Evolutionary conservation across 2,888 invertebrate genomes (phyloP), one percentile per base, ranked within the genome.

Genomic region (Rhogogaster chlorosoma): DNA sequence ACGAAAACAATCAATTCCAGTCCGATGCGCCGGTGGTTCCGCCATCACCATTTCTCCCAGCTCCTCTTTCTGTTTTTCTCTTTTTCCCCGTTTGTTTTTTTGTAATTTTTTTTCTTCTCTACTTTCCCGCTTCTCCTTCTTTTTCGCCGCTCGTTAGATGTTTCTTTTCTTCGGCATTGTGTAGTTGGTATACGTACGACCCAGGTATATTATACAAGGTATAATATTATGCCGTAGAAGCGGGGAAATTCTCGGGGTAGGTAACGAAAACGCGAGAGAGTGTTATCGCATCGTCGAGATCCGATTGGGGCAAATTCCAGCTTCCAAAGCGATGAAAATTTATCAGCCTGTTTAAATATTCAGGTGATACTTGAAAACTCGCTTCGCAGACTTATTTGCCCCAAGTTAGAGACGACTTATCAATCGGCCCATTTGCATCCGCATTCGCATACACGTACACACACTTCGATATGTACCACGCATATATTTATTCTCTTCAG

Each of bases 1-100:
- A 89, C 90, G 89, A 89, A 90, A 90, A 89, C 90, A 91, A 91
- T 91, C 90, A 89, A 89, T 91, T 91, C 88, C 90, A 78, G 78
- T 61, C 57, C 78, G 78, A 78, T 78, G 53, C 78, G 78, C 36
- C 78, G 36, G 78, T 61, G 53, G 53, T 78, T 78, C 78, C 77
- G 53, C 77, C 77, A 77, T 77, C 77, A 32, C 77, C 77, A 77
- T 77, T 53, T 49, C 77, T n/a, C 77, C 49, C 18, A 29, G 36
- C 78, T 61, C 49, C 32, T 45, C 38, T 64, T 70, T 26, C 29
- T 15, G 32, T 22, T 75, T 42, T 82, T 57, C 45, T 57, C 49
- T n/a, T 45, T 84, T 61, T 38, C 67, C 75, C 78, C 64, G 67
- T 85, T 82, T 42, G 61, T 32, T 64, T 77, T 85, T 61, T 64